Base-by-base conservation (phyloP, 2,797 vertebrate genomes). In the Dendrocincla tyrannina region DNA sequence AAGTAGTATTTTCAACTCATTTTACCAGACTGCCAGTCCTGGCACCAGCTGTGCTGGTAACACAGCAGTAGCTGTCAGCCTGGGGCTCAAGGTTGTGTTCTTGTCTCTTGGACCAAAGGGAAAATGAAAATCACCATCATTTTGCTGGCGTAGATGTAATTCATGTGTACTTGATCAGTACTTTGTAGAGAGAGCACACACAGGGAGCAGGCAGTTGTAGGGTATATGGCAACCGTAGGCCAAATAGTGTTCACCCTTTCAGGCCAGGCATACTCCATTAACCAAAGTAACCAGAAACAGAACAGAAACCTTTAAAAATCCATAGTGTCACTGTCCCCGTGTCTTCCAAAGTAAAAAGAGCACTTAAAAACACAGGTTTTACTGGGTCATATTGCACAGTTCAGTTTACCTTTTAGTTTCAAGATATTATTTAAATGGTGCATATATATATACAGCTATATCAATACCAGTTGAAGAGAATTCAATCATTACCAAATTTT, bases 181-280 rank as follows among this genome's bases (percentile, higher is more conserved):
- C 7, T 79, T 90, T 32, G 4, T 8, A 4, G 37, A 56, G 42
- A 74, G 35, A 46, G 19, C 49, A 62, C 0, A 0, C 0, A 0
- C 2, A 39, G 27, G 17, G 50, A 93, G 28, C n/a, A 49, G 20
- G 27, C 32, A 39, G 17, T 7, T 78, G 23, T 28, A 47, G 35
- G 8, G 28, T 20, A 20, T 35, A 11, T 15, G 60, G 33, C 42
- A 84, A 30, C 37, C 18, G 8, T 5, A 64, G 58, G 66, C 17
- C 35, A 73, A 64, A 24, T 2, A 56, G 33, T 0, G 1, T 25
- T 55, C 2, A 2, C 25, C 56, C 67, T 74, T 70, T 70, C 72
- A 77, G 70, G 28, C 14, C 44, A 70, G 27, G 52, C 24, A 81
- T 35, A 46, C 7, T 53, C 37, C 76, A 53, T 46, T 32, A 80